Conservation (phyloP, 2,888 invertebrate species). For the Elegia similella region DNA sequence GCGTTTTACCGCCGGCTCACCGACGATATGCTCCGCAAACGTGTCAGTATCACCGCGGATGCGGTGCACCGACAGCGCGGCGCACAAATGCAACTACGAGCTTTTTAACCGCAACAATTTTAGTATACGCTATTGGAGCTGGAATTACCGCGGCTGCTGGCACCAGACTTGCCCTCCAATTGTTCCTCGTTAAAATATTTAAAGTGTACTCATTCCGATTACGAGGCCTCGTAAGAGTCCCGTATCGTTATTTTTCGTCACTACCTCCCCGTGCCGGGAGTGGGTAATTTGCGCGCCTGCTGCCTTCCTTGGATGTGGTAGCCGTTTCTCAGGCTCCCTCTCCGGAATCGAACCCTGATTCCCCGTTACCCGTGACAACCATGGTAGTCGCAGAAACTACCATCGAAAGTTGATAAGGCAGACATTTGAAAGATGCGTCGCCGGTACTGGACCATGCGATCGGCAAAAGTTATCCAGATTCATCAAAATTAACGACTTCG, state of each 20-base stretch:
- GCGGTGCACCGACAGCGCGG: conserved; percentile 70
- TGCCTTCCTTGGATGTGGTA: conserved; percentile 88
- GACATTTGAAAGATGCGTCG: conserved; percentile 84
- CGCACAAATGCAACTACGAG: conserved; percentile 80
- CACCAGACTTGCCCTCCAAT: conserved; percentile 85
- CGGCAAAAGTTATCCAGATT: conserved; percentile 62
- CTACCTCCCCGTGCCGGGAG: conserved; percentile 67
- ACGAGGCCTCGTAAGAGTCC: conserved; percentile 80
- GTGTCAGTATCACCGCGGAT: conserved; percentile 39
- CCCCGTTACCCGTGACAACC: conserved; percentile 87
- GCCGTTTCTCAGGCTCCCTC: conserved; percentile 87
- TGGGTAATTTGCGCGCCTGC: conserved; percentile 82
- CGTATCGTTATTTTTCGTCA: conserved; percentile 86
- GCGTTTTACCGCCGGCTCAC: conserved; percentile 45
- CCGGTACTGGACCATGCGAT: conserved; percentile 66
- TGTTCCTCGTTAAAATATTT: conserved; percentile 83
- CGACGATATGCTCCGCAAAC: conserved; percentile 46
- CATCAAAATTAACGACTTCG: conserved; percentile 64
- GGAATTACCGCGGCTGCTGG: conserved; percentile 88
- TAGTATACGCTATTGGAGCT: conserved; percentile 86
- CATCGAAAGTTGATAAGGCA: conserved; percentile 86
- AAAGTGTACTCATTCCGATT: conserved; percentile 81
- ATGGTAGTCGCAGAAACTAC: conserved; percentile 85
- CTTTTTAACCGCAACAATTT: conserved; percentile 87
- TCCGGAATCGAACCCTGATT: conserved; percentile 89